Percentiles rank a stretch among this genome's conserved stretches.
phyloP scores from a whole-genome alignment of 2,797 vertebrate genomes.

The Onychomys leucogaster region DNA sequence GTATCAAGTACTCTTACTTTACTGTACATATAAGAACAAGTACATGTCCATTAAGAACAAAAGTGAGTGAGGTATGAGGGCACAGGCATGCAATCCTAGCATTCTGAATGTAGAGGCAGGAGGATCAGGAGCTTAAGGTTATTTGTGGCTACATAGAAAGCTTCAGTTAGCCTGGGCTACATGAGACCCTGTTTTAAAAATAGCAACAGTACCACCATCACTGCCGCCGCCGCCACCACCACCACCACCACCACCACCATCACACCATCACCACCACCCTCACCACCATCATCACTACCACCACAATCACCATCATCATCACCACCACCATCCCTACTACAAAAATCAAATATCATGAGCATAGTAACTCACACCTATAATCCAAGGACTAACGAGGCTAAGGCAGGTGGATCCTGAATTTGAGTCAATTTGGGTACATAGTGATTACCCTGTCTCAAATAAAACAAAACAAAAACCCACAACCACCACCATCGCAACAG shows the following conservation, averaged over 20 bases:
- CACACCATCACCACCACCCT: neutral
- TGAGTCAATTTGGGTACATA: neutral
- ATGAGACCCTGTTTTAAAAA: neutral
- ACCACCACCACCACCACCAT: neutral
- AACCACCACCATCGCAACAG: neutral
- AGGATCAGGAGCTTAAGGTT: neutral
- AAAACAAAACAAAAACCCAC: neutral
- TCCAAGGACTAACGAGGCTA: neutral
- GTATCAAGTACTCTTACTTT: neutral
- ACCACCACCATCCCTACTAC: neutral
- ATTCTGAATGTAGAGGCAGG: neutral
- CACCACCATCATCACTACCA: neutral
- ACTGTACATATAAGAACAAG: neutral
- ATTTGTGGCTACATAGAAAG: neutral
- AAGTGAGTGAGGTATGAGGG: neutral
- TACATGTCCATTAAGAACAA: too few relatives aligned
- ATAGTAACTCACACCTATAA: neutral
- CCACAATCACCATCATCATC: neutral
- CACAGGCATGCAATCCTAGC: neutral
- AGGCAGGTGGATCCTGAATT: neutral
- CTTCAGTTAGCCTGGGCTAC: neutral
- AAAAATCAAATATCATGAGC: neutral
- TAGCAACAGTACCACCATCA: neutral
- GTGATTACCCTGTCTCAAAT: neutral
- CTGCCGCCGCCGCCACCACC: neutral